Evolutionary conservation across 2,888 invertebrate genomes (phyloP).

Genomic region (Rotaria macrura): DNA sequence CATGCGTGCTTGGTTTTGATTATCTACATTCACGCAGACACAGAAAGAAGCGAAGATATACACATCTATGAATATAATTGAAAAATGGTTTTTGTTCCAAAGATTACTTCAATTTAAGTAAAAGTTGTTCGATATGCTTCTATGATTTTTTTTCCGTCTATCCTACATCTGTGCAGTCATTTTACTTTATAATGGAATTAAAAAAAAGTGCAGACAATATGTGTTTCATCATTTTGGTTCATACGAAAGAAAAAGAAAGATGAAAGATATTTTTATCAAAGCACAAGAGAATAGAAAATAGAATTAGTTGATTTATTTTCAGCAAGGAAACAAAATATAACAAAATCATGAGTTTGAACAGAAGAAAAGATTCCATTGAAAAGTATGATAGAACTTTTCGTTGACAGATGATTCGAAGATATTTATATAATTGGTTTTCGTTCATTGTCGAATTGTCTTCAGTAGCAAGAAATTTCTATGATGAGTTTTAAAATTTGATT

Average conservation of each 20-base stretch:
- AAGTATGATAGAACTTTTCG: too few relatives aligned
- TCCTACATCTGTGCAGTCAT: not conserved
- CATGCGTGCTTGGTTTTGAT: not conserved
- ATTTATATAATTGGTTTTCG: too few relatives aligned
- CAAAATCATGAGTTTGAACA: too few relatives aligned
- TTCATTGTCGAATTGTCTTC: too few relatives aligned
- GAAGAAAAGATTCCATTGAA: too few relatives aligned
- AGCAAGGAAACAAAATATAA: too few relatives aligned
- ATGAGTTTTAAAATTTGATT: too few relatives aligned
- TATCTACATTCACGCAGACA: too few relatives aligned
- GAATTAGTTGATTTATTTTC: not conserved
- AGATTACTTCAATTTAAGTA: not conserved
- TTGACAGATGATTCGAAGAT: too few relatives aligned
- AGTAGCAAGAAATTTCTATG: too few relatives aligned
- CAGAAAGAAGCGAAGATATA: too few relatives aligned
- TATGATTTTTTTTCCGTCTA: not conserved
- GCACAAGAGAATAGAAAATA: not conserved
- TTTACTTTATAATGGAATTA: not conserved
- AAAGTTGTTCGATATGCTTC: not conserved
- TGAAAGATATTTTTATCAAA: not conserved
- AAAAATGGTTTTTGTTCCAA: not conserved
- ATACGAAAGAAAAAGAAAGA: not conserved
- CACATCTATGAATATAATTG: too few relatives aligned
- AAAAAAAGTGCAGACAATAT: not conserved
- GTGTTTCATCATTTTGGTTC: not conserved